Evolutionary conservation across 2,797 vertebrate genomes (phyloP).

Genomic region (Pogonophryne albipinna): DNA sequence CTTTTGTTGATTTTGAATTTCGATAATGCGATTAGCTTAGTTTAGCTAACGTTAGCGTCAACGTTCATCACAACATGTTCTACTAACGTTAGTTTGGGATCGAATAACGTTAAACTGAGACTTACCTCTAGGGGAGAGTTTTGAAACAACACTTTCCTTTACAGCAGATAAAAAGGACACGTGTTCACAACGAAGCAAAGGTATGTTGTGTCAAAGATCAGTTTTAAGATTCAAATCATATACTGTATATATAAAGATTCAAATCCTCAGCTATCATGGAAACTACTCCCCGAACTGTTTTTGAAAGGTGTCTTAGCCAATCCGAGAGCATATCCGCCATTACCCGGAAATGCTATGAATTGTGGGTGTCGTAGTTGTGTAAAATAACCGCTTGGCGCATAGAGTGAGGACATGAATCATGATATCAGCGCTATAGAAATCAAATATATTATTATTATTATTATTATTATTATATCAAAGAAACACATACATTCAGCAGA

Average conservation of each 20-base stretch:
- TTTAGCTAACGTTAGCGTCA: conserved; percentile 11
- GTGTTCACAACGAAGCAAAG: not conserved
- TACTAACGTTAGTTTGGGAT: conserved; percentile 17
- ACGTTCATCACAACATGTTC: not conserved
- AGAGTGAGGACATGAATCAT: no score
- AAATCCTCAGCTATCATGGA: not conserved
- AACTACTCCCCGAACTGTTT: conserved; percentile 46
- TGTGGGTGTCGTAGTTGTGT: conserved; percentile 64
- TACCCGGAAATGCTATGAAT: conserved; percentile 25
- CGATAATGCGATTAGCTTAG: not conserved
- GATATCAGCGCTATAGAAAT: no score
- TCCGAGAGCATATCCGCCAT: conserved; percentile 55
- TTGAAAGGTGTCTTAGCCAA: conserved; percentile 77
- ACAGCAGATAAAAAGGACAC: accelerated
- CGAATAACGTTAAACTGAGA: conserved; percentile 21
- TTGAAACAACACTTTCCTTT: not conserved
- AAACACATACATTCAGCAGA: no score
- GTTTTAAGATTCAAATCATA: not conserved
- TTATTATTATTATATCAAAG: no score
- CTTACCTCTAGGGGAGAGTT: conserved; percentile 43
- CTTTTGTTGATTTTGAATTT: accelerated
- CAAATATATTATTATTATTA: no score
- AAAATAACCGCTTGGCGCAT: no score
- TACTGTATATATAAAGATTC: not conserved
- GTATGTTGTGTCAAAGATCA: accelerated